Percentiles rank a stretch among this genome's conserved stretches.
Evolutionary conservation across 2,113 vertebrate species (phyloP).

Genomic region (Cranoglanis bouderius): DNA sequence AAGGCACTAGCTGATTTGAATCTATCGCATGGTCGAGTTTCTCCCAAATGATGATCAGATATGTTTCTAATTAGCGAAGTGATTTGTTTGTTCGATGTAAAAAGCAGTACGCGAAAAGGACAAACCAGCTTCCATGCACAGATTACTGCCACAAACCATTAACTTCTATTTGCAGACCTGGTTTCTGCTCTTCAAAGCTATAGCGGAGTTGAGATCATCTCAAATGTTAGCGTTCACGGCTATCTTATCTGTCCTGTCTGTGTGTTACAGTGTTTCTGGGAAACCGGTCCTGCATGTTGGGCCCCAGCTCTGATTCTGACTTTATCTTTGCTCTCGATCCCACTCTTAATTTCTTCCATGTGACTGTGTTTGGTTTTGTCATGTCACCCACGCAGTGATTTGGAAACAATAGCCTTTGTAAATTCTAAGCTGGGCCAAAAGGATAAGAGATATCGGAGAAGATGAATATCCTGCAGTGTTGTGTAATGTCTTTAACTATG

Average conservation of each 20-base stretch:
- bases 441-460: conserved; percentile 15
- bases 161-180: not conserved
- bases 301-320: conserved; percentile 2
- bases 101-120: not conserved
- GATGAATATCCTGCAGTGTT: conserved; percentile 9
- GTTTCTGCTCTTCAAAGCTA: not conserved
- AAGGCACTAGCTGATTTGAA: not conserved
- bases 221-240: not conserved
- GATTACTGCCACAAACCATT: not conserved
- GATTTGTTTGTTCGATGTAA: not conserved
- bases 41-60: not conserved
- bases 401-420: conserved; percentile 37
- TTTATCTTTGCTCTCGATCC: conserved; percentile 4
- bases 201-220: not conserved
- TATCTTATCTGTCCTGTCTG: conserved; percentile 11
- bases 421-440: not conserved
- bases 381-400: conserved; percentile 28
- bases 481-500: conserved; percentile 3
- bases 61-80: not conserved
- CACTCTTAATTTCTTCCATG: conserved; percentile 41
- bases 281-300: not conserved
- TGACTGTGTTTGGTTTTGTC: conserved; percentile 37
- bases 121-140: not conserved
- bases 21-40: not conserved
- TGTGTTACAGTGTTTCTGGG: conserved; percentile 16